phyloP scores from a whole-genome alignment of 2,113 vertebrate species.

The Pogonocichla stellata region DNA sequence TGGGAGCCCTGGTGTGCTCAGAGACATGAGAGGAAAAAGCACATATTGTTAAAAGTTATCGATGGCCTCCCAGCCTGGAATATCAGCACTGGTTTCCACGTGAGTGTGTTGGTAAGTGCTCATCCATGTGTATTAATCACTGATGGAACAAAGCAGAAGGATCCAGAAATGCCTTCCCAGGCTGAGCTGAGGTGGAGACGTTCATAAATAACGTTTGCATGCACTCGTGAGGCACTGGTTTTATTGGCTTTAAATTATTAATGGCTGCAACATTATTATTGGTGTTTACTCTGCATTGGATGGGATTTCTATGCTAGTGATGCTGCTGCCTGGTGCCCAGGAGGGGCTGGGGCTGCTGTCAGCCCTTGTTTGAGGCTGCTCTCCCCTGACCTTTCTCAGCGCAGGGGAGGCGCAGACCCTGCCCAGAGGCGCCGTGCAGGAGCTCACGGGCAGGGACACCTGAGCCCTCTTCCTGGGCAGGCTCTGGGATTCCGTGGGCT shows the following conservation, averaged over 20 bases:
- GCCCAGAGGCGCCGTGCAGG: background rate
- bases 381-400: background rate
- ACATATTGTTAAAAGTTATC: background rate
- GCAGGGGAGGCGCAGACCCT: background rate
- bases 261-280: background rate
- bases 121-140: background rate
- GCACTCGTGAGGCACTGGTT: background rate
- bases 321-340: background rate
- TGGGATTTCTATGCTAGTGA: background rate
- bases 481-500: background rate
- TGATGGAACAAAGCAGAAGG: background rate
- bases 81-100: background rate
- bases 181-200: background rate
- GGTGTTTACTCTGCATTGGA: background rate
- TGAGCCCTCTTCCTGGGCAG: background rate
- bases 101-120: background rate
- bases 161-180: background rate
- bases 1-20: background rate
- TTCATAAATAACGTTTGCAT: background rate
- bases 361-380: background rate
- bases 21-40: background rate
- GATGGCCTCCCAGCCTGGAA: background rate
- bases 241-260: constrained; percentile 49
- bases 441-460: background rate
- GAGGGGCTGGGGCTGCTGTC: background rate